These are phyloP conservation scores for Embidobia sp. DNA, from an alignment of 2,888 invertebrate genomes.

Conservation along the genomic window DNA sequence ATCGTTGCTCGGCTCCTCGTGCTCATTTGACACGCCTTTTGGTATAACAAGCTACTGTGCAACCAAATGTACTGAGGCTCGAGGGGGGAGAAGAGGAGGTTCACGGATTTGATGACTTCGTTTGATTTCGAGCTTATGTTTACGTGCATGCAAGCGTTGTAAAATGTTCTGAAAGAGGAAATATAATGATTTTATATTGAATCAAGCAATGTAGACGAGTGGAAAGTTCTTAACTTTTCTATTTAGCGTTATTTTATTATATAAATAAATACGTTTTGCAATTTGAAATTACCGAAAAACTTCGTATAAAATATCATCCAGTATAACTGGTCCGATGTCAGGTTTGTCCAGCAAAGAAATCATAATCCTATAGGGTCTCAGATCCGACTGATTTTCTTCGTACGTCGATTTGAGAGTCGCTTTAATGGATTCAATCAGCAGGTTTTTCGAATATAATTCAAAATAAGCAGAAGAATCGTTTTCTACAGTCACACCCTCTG, in stretches of 20 bases:
- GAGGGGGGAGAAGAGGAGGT: conserved; percentile 90
- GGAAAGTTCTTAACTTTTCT: no score
- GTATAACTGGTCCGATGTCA: conserved; percentile 90
- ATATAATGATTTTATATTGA: no score
- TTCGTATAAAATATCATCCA: conserved; percentile 90
- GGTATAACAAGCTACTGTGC: conserved; percentile 87
- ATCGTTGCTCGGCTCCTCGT: conserved; percentile 66
- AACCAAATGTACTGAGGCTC: conserved; percentile 94
- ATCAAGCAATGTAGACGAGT: no score
- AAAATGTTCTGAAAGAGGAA: conserved; percentile 75
- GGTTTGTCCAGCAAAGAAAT: conserved; percentile 93
- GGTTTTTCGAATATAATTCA: conserved; percentile 86
- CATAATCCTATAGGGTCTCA: conserved; percentile 89
- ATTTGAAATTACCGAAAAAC: conserved; percentile 84
- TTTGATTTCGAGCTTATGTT: conserved; percentile 81
- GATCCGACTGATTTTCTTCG: conserved; percentile 84
- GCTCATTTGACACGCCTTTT: conserved; percentile 83
- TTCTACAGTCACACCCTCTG: conserved; percentile 74
- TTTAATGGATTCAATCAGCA: conserved; percentile 86
- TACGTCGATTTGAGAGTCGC: conserved; percentile 84
- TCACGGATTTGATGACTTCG: conserved; percentile 92
- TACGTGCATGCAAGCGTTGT: conserved; percentile 75
- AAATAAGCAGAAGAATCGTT: conserved; percentile 84
- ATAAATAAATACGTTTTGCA: no score
- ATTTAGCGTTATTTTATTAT: no score